Base-by-base conservation (phyloP, 92 coral and sea anemone genomes). In the Isaurus tuberculatus region DNA sequence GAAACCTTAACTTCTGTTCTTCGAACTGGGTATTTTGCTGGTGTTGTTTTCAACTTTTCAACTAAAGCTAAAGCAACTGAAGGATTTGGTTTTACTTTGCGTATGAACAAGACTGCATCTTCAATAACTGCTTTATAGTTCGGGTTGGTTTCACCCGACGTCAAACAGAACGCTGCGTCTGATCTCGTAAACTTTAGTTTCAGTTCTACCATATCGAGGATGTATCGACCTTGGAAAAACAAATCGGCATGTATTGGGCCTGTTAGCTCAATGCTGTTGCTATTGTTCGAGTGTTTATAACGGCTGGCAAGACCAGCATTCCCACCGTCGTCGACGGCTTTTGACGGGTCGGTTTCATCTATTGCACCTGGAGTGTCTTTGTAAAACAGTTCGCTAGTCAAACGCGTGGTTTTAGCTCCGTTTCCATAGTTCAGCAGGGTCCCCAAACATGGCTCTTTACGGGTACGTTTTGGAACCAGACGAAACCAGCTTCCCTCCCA, bases 181-280 rank as follows among this genome's bases (percentile, higher is more conserved):
- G 92, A 70, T 81, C 94, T 75, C 28, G 85, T 89, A 14, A 91
- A 80, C 70, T 91, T 91, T 33, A 91, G 28, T 29, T 89, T 81
- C 15, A 88, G 44, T 55, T 89, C 86, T 1, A 91, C 90, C 36
- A 84, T 72, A 73, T 64, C 83, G 49, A 78, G 29, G 44, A 75
- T 44, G 46, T 79, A 72, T 3, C 85, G 79, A 30, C 85, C 86
- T 19, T 85, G 82, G 49, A 85, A 85, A 79, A 86, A 86, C 5
- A 80, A 32, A 75, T 85, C 86, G 26, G 51, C 79, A 61, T 78
- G 79, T 44, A 89, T 85, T 28, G 70, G 73, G 26, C 91, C 91
- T 25, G 64, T 79, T 81, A 88, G 51, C 6, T 84, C 89, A 20
- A 88, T 84, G 29, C 61, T 89, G 69, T 57, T 40, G 46, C 86